Conservation (phyloP, 2,888 invertebrate genomes). For the Chrysotoxum bicinctum region DNA sequence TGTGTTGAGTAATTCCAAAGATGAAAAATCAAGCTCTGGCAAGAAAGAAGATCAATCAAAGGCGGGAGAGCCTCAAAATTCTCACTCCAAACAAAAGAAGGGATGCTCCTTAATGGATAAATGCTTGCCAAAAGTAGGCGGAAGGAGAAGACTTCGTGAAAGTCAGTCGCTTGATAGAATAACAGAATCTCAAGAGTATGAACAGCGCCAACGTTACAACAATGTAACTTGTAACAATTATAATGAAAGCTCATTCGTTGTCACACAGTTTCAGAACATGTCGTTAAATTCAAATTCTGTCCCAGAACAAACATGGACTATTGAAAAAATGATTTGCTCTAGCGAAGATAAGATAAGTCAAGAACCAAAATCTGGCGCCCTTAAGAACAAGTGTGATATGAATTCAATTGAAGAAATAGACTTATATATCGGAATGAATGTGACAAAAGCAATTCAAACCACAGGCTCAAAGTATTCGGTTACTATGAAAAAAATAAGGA, state of each 20-base stretch:
- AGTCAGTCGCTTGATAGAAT: conserved; percentile 93
- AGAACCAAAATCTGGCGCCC: conserved; percentile 73
- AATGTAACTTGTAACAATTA: conserved; percentile 74
- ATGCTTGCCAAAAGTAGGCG: conserved; percentile 83
- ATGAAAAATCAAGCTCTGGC: conserved; percentile 76
- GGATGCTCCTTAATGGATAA: conserved; percentile 69
- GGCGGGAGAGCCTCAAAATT: conserved; percentile 78
- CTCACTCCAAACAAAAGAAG: conserved; percentile 76
- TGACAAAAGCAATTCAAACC: conserved; percentile 80
- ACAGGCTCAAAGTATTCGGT: conserved; percentile 80
- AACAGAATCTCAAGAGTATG: conserved; percentile 91
- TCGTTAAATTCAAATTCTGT: conserved; percentile 76
- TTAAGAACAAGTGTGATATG: conserved; percentile 79
- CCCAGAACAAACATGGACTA: conserved; percentile 63
- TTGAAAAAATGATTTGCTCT: conserved; percentile 65
- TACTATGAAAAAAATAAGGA: conserved; percentile 83
- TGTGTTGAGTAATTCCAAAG: conserved; percentile 77
- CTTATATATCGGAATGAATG: conserved; percentile 80
- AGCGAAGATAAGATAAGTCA: conserved; percentile 53
- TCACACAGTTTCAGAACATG: conserved; percentile 45
- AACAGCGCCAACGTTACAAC: conserved; percentile 77
- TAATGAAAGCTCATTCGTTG: conserved; percentile 73
- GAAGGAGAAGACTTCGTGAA: conserved; percentile 87
- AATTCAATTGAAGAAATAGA: conserved; percentile 81
- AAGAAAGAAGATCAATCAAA: conserved; percentile 78